phyloP scores from a whole-genome alignment of 2,888 invertebrate species.

The Alentia gelatinosa region DNA sequence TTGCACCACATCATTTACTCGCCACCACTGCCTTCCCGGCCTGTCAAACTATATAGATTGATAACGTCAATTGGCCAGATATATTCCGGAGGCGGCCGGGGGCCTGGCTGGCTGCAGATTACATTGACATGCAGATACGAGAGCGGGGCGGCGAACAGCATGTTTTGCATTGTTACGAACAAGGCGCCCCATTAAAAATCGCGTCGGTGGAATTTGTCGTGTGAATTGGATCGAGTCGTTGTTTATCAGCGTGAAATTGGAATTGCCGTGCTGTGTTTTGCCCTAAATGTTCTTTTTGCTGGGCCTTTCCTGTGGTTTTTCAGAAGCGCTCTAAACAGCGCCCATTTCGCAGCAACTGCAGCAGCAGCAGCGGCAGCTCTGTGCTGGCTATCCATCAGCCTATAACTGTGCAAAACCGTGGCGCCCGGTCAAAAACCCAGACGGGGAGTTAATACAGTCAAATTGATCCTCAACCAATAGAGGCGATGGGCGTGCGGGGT shows the following conservation, averaged over 20 bases:
- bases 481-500: not conserved
- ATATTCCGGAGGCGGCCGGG: not conserved
- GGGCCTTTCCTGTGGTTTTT: not conserved
- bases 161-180: not conserved
- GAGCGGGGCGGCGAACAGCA: not conserved
- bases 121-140: not conserved
- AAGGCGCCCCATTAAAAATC: not conserved
- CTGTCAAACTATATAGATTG: constrained; percentile 14
- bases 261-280: constrained; percentile 9
- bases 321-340: not conserved
- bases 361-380: no score
- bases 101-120: not conserved
- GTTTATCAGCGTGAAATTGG: constrained; percentile 37
- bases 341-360: no score
- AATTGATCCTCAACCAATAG: not conserved
- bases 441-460: constrained; percentile 11
- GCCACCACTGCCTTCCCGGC: not conserved
- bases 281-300: constrained; percentile 20
- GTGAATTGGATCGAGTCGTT: constrained; percentile 40
- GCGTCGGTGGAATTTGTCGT: not conserved
- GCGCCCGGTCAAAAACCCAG: not conserved
- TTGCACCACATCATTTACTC: constrained; percentile 3
- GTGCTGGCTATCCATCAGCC: not conserved
- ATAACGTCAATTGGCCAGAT: constrained; percentile 26
- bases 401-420: not conserved